phyloP scores from a whole-genome alignment of 35 echinoderm and acorn worm species.

The Chiridota heheva region DNA sequence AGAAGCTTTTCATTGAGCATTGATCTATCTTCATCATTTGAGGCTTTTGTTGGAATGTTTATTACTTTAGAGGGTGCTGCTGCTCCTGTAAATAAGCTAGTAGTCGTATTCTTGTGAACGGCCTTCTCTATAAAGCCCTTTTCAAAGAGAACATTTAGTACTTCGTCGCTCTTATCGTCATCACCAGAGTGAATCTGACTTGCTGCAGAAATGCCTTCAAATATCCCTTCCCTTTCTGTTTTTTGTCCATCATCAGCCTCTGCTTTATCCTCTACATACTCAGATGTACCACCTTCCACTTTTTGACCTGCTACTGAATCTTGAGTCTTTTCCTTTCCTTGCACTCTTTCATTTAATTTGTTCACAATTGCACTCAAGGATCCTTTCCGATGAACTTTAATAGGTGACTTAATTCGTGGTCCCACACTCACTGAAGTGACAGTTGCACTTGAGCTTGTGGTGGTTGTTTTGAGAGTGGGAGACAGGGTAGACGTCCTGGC shows the following conservation, averaged over 20 bases:
- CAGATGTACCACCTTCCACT: too few species aligned
- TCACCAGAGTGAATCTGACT: too few species aligned
- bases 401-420: slow-evolving; percentile 27
- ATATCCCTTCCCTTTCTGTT: too few species aligned
- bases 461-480: not conserved
- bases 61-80: too few species aligned
- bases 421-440: not conserved
- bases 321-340: slow-evolving; percentile 4
- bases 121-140: slow-evolving; percentile 29
- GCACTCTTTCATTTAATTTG: slow-evolving; percentile 37
- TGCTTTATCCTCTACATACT: too few species aligned
- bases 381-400: not conserved
- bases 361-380: slow-evolving; percentile 37
- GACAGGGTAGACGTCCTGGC: not conserved
- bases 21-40: too few species aligned
- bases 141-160: slow-evolving; percentile 22
- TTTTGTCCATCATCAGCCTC: too few species aligned
- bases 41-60: too few species aligned
- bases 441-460: slow-evolving; percentile 1
- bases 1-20: too few species aligned
- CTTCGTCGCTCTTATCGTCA: slow-evolving; percentile 32
- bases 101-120: too few species aligned
- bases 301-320: not conserved
- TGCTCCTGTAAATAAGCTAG: too few species aligned
- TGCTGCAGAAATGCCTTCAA: too few species aligned